Evolutionary conservation across 1,140 invertebrate genomes (phyloP).

Genomic region (fruit fly (Drosophila melanogaster)): DNA sequence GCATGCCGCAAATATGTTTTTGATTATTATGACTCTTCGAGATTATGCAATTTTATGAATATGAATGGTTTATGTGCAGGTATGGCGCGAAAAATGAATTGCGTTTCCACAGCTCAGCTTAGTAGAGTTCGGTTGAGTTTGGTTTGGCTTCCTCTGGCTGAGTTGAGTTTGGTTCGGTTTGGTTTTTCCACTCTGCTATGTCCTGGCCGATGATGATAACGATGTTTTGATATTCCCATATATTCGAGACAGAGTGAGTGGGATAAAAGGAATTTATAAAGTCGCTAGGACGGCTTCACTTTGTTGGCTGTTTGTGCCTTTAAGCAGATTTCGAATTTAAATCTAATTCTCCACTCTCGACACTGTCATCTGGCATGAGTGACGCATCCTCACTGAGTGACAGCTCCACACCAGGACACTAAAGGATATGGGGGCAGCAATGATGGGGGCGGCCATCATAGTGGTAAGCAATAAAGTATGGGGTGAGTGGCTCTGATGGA

Average conservation of each 20-base stretch:
- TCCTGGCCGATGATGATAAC: constrained; percentile 40
- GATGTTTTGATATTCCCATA: constrained; percentile 44
- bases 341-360: constrained; percentile 76
- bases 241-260: constrained; percentile 21
- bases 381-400: constrained; percentile 69
- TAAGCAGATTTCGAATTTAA: constrained; percentile 72
- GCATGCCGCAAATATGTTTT: constrained; percentile 81
- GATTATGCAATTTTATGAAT: constrained; percentile 84
- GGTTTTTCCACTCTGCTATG: background rate
- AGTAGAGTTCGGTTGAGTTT: constrained; percentile 11
- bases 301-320: constrained; percentile 36
- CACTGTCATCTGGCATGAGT: constrained; percentile 68
- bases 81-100: constrained; percentile 59
- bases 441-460: constrained; percentile 17
- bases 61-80: constrained; percentile 68
- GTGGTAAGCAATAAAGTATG: constrained; percentile 38
- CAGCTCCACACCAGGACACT: constrained; percentile 42
- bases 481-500: constrained; percentile 50
- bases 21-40: constrained; percentile 83
- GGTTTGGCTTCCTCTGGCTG: constrained; percentile 1
- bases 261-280: constrained; percentile 63
- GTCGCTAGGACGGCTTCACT: constrained; percentile 26
- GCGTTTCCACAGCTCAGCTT: constrained; percentile 40
- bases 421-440: constrained; percentile 8
- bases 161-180: background rate